phyloP scores from a whole-genome alignment of 2,888 invertebrate species.

The Enchytraeus crypticus region DNA sequence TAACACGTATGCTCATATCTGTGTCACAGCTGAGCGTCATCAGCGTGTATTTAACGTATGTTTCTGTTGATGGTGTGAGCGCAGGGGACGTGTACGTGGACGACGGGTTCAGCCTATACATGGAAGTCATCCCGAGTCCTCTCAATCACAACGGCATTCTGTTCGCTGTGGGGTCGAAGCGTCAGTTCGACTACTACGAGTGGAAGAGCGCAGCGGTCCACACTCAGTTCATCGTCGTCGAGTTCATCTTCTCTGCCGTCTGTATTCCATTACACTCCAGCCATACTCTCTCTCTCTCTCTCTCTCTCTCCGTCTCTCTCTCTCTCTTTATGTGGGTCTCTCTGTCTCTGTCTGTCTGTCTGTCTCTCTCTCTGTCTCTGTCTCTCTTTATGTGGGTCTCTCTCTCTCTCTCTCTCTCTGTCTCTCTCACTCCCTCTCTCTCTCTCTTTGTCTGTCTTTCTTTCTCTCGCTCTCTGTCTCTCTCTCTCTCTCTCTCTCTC shows the following conservation, averaged over 20 bases:
- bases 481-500: no score
- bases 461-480: no score
- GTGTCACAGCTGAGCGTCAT: no score
- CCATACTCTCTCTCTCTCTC: no score
- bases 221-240: constrained; percentile 22
- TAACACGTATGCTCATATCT: no score
- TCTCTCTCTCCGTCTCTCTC: no score
- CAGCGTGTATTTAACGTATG: no score
- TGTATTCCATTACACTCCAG: constrained; percentile 1
- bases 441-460: no score
- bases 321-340: background rate
- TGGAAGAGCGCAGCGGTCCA: constrained; percentile 23
- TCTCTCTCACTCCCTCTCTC: background rate
- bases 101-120: constrained; percentile 9
- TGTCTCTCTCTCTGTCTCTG: background rate
- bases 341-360: background rate
- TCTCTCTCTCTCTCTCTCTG: no score
- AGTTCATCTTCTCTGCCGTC: constrained; percentile 24
- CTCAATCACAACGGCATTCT: constrained; percentile 21
- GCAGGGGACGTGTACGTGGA: constrained; percentile 12
- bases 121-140: constrained; percentile 20
- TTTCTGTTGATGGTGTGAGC: no score
- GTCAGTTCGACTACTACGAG: constrained; percentile 22
- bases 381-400: no score
- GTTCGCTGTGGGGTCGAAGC: constrained; percentile 20